Evolutionary conservation across 2,797 vertebrate genomes (phyloP), one percentile per base, ranked within the genome.

Genomic region (Selene dorsalis): DNA sequence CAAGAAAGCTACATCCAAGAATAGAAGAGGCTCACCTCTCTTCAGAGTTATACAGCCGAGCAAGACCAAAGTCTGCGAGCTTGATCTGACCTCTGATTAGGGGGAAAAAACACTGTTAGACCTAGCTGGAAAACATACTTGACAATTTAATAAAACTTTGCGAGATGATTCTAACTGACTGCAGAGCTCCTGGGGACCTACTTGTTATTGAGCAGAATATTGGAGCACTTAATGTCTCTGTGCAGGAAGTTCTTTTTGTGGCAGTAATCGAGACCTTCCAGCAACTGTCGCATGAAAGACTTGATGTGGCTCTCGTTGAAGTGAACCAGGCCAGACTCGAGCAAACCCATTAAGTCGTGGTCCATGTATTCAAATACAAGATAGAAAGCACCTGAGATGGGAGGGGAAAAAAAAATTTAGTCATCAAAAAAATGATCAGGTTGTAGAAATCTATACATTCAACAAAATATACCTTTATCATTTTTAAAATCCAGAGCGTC

Each of bases 301-400:
- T 97, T 97, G 84, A 99, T 97, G 91, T 99, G 98, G 94, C 97
- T 97, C 91, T 99, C 97, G 84, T 97, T 98, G 94, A 99, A 99
- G 77, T 98, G 97, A 82, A 99, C 98, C 91, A 99, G 92, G 63
- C 98, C 98, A 0, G 98, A 99, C 94, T 99, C 98, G 50, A 99
- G 95, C 85, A 99, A 91, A 69, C 98, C 98, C 98, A 99, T 99
- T 91, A 99, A 93, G 89, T 99, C 98, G 43, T 99, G 98, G 94
- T 99, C 98, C 98, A 99, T 99, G 92, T 99, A 99, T 88, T 99
- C 98, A 91, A 99, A 99, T 66, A 99, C 98, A 85, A 99, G 96
- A 89, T 99, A 99, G 93, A 99, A 99, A 81, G 98, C 98, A 91
- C 98, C 98, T 98, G 88, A 52, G 47, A 58, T 0, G 3, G 59